A percentile compares a stretch with the other conserved stretches of the same genome.
Evolutionary conservation across 2,797 vertebrate species (phyloP).

Genomic region (Lates japonicus): DNA sequence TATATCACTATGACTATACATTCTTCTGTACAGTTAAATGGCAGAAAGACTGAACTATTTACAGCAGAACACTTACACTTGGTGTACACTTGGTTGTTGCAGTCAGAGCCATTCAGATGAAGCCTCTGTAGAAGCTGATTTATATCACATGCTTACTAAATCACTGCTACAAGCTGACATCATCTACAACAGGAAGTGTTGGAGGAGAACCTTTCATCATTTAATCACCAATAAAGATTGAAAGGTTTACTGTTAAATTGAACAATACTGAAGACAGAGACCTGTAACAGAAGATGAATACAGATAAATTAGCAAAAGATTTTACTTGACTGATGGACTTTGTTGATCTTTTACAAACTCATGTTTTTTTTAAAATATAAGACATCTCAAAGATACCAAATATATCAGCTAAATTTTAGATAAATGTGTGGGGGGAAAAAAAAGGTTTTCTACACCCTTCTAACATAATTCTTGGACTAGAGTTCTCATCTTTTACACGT

Average conservation of each 20-base stretch:
- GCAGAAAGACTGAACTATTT: constrained; percentile 27
- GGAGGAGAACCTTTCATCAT: neutral
- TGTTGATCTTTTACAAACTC: neutral
- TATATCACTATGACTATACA: constrained; percentile 30
- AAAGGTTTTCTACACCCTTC: neutral
- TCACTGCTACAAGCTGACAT: neutral
- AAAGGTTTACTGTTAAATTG: neutral
- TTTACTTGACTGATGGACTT: no score
- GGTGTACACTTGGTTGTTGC: neutral
- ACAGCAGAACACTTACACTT: constrained; percentile 7
- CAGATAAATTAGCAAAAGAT: no score
- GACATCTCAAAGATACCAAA: neutral
- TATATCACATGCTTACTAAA: neutral
- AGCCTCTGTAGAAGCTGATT: neutral
- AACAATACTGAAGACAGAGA: neutral
- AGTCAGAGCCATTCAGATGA: constrained; percentile 10
- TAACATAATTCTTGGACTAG: neutral
- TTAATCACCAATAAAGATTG: neutral
- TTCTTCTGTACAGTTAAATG: constrained; percentile 43
- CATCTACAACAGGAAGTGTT: neutral
- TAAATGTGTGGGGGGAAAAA: neutral
- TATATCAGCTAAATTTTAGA: neutral
- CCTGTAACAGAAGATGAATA: neutral
- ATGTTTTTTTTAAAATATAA: neutral
- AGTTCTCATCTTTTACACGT: neutral